phyloP scores from a whole-genome alignment of 2,797 vertebrate species.

The Labeo calbasu region DNA sequence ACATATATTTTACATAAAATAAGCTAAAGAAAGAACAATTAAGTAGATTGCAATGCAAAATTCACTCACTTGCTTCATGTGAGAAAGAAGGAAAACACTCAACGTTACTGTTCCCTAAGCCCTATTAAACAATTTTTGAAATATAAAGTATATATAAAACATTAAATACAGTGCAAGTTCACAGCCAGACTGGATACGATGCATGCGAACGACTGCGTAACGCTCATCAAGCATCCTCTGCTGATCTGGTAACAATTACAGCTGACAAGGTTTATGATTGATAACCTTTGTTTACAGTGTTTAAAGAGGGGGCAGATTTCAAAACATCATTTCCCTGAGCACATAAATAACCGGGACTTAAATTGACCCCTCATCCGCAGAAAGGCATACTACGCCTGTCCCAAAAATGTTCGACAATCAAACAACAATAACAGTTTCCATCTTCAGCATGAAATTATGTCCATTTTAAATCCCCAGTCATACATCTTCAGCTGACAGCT shows the following conservation, averaged over 20 bases:
- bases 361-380: slow-evolving; percentile 70
- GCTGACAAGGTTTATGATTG: slow-evolving; percentile 79
- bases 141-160: neutral
- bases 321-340: slow-evolving; percentile 77
- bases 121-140: neutral
- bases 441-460: slow-evolving; percentile 84
- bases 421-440: slow-evolving; percentile 83
- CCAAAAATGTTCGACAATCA: slow-evolving; percentile 77
- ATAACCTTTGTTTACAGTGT: slow-evolving; percentile 84
- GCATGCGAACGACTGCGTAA: slow-evolving; percentile 55
- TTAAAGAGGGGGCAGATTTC: slow-evolving; percentile 79
- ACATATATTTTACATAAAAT: neutral
- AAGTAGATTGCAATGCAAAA: neutral
- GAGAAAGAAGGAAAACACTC: neutral
- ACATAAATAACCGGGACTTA: slow-evolving; percentile 78
- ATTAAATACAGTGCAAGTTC: neutral
- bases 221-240: slow-evolving; percentile 51
- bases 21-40: neutral
- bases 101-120: neutral
- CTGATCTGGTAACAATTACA: slow-evolving; percentile 80
- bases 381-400: slow-evolving; percentile 73
- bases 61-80: neutral
- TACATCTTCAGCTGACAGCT: slow-evolving; percentile 83
- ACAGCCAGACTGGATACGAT: slow-evolving; percentile 8
- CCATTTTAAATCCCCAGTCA: slow-evolving; percentile 74